A percentile compares a stretch with the other conserved stretches of the same genome.
phyloP scores from a whole-genome alignment of 2,113 vertebrate genomes.

The Enhydra lutris region DNA sequence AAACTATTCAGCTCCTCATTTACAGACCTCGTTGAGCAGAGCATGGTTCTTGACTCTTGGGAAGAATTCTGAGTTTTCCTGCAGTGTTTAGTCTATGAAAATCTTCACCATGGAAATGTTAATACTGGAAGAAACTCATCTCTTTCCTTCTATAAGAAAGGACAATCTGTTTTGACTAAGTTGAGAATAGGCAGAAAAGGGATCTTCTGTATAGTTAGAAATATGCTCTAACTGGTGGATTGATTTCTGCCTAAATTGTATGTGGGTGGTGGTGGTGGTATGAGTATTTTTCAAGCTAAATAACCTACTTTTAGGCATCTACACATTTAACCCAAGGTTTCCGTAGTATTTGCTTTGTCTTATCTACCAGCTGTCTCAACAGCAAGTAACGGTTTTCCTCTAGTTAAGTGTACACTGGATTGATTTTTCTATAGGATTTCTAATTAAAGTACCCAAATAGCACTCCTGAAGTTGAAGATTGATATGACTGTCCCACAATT shows the following conservation, averaged over 20 bases:
- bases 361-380: not conserved
- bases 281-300: constrained; percentile 28
- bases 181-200: constrained; percentile 59
- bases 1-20: constrained; percentile 58
- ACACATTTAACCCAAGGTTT: constrained; percentile 14
- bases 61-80: constrained; percentile 60
- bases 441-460: constrained; percentile 25
- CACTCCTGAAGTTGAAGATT: not conserved
- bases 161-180: constrained; percentile 70
- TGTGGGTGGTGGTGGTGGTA: not conserved
- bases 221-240: constrained; percentile 34
- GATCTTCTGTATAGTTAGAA: constrained; percentile 63
- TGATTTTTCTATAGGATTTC: constrained; percentile 33
- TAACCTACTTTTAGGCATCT: not conserved
- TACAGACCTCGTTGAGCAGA: constrained; percentile 44
- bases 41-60: constrained; percentile 55
- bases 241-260: constrained; percentile 36
- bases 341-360: not conserved
- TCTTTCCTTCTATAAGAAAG: constrained; percentile 47
- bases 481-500: constrained; percentile 24
- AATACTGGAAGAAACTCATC: constrained; percentile 59
- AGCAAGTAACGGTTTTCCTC: constrained; percentile 18
- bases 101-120: constrained; percentile 65
- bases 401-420: not conserved
- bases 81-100: constrained; percentile 73